phyloP scores from a whole-genome alignment of 2,888 invertebrate species.

The Drosophila pseudotakahashii region DNA sequence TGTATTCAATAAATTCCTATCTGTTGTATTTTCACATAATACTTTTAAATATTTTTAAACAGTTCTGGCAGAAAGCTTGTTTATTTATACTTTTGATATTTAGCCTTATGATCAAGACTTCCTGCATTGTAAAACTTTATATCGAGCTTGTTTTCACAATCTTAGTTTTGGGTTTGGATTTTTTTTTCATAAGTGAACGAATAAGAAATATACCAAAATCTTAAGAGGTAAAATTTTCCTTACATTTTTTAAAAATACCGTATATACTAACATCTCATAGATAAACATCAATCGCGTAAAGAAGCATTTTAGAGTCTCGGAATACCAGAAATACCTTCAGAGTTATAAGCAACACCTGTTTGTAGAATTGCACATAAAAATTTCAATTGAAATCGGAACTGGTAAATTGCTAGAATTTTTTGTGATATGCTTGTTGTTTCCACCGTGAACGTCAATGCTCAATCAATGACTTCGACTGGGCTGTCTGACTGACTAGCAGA shows the following conservation, averaged over 20 bases:
- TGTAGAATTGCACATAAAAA: background rate
- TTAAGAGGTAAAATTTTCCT: background rate
- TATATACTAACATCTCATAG: background rate
- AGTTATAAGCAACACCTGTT: background rate
- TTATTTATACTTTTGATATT: too few species aligned
- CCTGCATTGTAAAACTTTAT: background rate
- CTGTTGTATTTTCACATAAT: too few species aligned
- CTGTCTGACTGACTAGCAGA: constrained; percentile 27
- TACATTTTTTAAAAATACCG: background rate
- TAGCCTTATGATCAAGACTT: background rate
- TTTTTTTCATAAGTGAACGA: background rate
- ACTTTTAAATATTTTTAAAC: too few species aligned
- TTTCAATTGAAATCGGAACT: background rate
- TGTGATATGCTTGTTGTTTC: constrained; percentile 8
- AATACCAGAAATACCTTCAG: too few species aligned
- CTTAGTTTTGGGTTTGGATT: background rate
- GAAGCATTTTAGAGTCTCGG: background rate
- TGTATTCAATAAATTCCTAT: background rate
- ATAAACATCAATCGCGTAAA: background rate
- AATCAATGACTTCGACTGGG: constrained; percentile 47
- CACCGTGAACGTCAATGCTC: constrained; percentile 38
- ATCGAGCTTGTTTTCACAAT: background rate
- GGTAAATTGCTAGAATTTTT: background rate
- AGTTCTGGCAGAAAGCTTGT: too few species aligned
- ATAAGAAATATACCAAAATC: too few species aligned